Base-by-base conservation (phyloP, 2,797 vertebrate genomes). In the Microctenopoma steveboyesi region DNA sequence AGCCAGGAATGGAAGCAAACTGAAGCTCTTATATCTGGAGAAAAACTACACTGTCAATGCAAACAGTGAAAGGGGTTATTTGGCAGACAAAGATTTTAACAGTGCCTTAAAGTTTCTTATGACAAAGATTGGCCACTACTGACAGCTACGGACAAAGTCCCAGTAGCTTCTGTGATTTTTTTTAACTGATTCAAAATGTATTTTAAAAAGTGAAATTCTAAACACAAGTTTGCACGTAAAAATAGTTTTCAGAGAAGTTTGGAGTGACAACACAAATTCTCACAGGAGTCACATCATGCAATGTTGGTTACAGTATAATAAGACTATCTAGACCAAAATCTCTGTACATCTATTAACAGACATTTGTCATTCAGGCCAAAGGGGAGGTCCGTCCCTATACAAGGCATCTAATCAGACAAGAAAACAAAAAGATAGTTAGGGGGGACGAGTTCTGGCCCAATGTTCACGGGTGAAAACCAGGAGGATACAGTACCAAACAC, bases 281-380 rank as follows among this genome's bases (percentile, higher is more conserved):
- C 22, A 22, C 22, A 22, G 1, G 22, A 22, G 22, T 22, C 22
- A 22, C 22, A 22, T 22, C 22, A 22, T 43, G 77, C 46, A 58
- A 69, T 35, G 63, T 33, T 7, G 66, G 71, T 79, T 83, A 85
- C 84, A 84, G 84, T 86, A 87, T 76, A 76, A 82, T 87, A 59
- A 71, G 71, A 82, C 53, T 64, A 87, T 85, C 65, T 80, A 73
- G 48, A 81, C 64, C 37, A 85, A 22, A 78, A 85, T 79, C 56
- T 86, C 85, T 92, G 84, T 85, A 88, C 89, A 91, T 85, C 73
- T 87, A 88, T 87, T 73, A 79, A 90, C 75, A 89, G 58, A 89
- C 89, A 86, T 82, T 86, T 75, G 86, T 67, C 43, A 86, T 86
- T 86, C 72, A 83, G 73, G 76, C 58, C 75, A 76, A 83, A 51